phyloP scores from a whole-genome alignment of 1,140 invertebrate species.

The Nixonia krombeini region DNA sequence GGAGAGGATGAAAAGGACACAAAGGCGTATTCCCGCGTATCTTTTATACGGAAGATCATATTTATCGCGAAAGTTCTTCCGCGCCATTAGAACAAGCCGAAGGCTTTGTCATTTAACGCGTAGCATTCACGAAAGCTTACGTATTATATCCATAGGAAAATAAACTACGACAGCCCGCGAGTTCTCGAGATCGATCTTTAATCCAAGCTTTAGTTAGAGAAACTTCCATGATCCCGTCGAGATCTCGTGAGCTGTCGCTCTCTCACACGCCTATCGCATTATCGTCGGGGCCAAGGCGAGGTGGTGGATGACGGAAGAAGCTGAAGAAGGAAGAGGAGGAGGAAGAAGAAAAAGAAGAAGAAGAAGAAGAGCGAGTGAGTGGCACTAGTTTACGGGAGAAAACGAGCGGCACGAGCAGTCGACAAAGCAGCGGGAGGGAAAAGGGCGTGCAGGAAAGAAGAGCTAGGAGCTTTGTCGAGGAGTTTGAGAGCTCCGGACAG shows the following conservation, averaged over 20 bases:
- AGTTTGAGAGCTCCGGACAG: conserved; percentile 22
- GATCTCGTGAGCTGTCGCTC: conserved; percentile 36
- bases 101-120: too few relatives aligned
- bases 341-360: too few relatives aligned
- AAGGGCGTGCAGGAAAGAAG: conserved; percentile 15
- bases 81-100: too few relatives aligned
- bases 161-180: too few relatives aligned
- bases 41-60: too few relatives aligned
- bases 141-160: too few relatives aligned
- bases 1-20: too few relatives aligned
- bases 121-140: too few relatives aligned
- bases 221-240: conserved; percentile 41
- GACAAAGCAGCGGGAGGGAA: neutral
- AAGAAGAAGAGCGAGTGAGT: conserved; percentile 4
- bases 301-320: neutral
- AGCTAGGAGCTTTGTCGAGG: conserved; percentile 7
- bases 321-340: conserved; percentile 9
- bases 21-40: too few relatives aligned
- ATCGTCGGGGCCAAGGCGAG: conserved; percentile 11
- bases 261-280: conserved; percentile 34
- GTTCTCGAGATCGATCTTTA: conserved; percentile 26
- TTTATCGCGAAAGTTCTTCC: too few relatives aligned
- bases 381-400: conserved; percentile 1
- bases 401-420: conserved; percentile 6
- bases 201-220: conserved; percentile 36